phyloP scores from a whole-genome alignment of 2,797 vertebrate genomes.

The Falco naumanni region DNA sequence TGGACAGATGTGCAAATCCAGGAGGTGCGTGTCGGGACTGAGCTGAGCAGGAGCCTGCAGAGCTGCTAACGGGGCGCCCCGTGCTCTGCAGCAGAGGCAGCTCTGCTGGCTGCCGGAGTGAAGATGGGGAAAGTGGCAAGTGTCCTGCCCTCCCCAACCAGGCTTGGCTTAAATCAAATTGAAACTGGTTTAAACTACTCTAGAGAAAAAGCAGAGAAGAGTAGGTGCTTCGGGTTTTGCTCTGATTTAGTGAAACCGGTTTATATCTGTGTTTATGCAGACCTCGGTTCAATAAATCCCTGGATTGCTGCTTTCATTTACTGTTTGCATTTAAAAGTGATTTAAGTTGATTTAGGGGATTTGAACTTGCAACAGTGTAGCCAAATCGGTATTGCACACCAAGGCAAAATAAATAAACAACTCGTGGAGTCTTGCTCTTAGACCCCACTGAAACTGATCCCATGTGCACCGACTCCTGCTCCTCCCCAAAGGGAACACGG shows the following conservation, averaged over 20 bases:
- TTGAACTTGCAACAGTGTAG: background rate
- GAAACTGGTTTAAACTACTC: background rate
- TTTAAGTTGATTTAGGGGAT: background rate
- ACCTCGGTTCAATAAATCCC: background rate
- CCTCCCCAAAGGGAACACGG: accelerated
- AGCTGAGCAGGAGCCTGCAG: background rate
- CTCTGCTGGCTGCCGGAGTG: background rate
- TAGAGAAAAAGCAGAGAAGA: background rate
- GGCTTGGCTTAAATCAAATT: background rate
- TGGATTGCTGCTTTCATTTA: background rate
- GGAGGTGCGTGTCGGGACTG: background rate
- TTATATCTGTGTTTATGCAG: background rate
- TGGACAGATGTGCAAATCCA: accelerated
- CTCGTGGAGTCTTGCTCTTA: background rate
- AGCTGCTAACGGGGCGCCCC: background rate
- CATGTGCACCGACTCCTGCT: background rate
- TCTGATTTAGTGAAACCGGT: background rate
- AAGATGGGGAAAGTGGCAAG: background rate
- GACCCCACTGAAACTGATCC: background rate
- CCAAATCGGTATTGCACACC: background rate
- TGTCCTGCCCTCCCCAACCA: background rate
- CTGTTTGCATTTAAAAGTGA: background rate
- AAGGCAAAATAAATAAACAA: background rate
- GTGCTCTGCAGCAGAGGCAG: background rate
- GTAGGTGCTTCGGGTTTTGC: background rate